phyloP scores from a whole-genome alignment of 2,888 invertebrate genomes.

The Drosophila hamatofila region DNA sequence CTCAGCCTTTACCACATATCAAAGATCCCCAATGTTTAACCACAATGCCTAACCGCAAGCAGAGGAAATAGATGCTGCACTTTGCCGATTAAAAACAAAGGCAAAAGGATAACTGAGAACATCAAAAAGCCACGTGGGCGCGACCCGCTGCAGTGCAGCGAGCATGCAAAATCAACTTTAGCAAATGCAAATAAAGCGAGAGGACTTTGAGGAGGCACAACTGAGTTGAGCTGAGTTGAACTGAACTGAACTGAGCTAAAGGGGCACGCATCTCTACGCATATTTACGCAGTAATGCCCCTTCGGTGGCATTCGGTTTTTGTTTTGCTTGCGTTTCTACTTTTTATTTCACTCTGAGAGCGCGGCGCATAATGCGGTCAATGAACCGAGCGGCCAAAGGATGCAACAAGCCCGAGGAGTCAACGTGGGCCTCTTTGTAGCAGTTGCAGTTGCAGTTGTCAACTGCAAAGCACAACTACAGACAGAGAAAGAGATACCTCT shows the following conservation, averaged over 20 bases:
- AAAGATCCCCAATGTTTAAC: conserved; percentile 7
- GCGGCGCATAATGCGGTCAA: conserved; percentile 74
- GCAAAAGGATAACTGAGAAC: conserved; percentile 48
- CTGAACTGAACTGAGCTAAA: conserved; percentile 1
- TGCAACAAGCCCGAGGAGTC: conserved; percentile 33
- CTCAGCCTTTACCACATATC: not conserved
- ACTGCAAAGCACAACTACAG: conserved; percentile 35
- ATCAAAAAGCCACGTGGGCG: conserved; percentile 59
- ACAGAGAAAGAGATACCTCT: not conserved
- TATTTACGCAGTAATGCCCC: conserved; percentile 70
- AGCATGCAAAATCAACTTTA: conserved; percentile 57
- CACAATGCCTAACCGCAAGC: conserved; percentile 42
- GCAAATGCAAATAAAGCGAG: conserved; percentile 68
- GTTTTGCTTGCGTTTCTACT: conserved; percentile 26
- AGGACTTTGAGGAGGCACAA: conserved; percentile 22
- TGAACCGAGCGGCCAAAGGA: conserved; percentile 67
- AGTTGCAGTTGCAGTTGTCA: conserved; percentile 44
- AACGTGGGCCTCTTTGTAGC: conserved; percentile 7
- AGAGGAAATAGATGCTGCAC: conserved; percentile 53
- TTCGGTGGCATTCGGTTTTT: conserved; percentile 46
- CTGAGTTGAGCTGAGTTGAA: not conserved
- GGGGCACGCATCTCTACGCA: conserved; percentile 54
- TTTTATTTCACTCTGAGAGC: conserved; percentile 29
- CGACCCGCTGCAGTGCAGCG: conserved; percentile 27
- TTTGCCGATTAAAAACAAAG: conserved; percentile 76